Evolutionary conservation across 2,113 vertebrate species (phyloP).

Genomic region (Canis aureus): DNA sequence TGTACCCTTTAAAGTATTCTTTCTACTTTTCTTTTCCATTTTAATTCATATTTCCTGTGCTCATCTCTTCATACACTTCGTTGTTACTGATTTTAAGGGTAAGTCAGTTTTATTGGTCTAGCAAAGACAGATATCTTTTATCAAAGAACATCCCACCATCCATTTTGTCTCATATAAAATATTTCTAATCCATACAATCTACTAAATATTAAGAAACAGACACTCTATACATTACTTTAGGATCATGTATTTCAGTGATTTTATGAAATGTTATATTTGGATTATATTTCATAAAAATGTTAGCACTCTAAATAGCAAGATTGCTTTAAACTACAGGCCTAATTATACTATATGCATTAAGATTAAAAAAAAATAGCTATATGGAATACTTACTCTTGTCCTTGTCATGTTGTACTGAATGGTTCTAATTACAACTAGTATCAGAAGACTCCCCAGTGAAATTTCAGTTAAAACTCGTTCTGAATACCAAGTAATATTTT

Average conservation of each 20-base stretch:
- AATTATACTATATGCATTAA: background rate
- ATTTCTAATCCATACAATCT: background rate
- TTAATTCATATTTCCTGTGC: background rate
- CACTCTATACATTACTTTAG: background rate
- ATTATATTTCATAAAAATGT: constrained; percentile 37
- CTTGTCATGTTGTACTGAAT: constrained; percentile 99
- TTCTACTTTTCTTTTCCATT: background rate
- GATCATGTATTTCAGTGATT: background rate
- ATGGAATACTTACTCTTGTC: constrained; percentile 92
- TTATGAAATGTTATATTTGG: background rate
- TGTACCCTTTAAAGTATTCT: background rate
- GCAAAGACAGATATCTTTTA: background rate
- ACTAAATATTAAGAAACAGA: background rate
- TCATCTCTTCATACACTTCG: background rate
- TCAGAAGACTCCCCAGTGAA: constrained; percentile 97
- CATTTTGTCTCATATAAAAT: background rate
- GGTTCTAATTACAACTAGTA: constrained; percentile 98
- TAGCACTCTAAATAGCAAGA: background rate
- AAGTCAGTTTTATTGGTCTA: background rate
- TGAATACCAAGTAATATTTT: constrained; percentile 98
- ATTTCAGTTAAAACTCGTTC: constrained; percentile 98
- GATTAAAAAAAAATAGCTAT: background rate
- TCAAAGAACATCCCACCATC: background rate
- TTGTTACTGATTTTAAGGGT: constrained; percentile 6
- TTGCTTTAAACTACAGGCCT: background rate